Conservation (phyloP, 1,140 invertebrate genomes). For the Bombus confusus region DNA sequence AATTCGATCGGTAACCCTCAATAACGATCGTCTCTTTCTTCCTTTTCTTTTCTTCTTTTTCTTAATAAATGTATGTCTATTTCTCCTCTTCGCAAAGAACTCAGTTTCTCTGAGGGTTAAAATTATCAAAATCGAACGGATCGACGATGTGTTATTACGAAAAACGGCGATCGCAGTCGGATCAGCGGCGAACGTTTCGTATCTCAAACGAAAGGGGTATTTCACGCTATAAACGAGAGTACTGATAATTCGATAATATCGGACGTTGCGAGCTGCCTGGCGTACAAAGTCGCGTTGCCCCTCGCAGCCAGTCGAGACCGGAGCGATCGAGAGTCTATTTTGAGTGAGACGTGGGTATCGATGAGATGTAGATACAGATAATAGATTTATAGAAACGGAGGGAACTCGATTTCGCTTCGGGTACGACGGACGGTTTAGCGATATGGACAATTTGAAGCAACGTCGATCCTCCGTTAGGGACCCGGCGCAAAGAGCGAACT, state of each 20-base stretch:
- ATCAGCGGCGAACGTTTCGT: neutral
- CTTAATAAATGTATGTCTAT: neutral
- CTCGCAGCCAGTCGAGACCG: neutral
- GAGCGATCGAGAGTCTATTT: slow-evolving; percentile 22
- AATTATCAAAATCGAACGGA: neutral
- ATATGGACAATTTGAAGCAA: neutral
- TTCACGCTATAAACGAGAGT: slow-evolving; percentile 55
- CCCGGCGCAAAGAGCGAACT: neutral
- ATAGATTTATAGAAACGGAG: slow-evolving; percentile 34
- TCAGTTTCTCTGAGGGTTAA: too few species aligned
- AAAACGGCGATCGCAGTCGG: too few species aligned
- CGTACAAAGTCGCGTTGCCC: slow-evolving; percentile 42
- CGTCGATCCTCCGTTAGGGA: neutral
- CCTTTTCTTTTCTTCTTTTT: too few species aligned
- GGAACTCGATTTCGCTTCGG: neutral
- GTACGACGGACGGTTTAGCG: neutral
- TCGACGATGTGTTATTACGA: neutral
- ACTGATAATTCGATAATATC: slow-evolving; percentile 62
- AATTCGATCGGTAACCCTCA: neutral
- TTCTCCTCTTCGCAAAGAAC: neutral
- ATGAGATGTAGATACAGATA: slow-evolving; percentile 9
- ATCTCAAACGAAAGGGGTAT: slow-evolving; percentile 29
- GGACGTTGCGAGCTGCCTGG: slow-evolving; percentile 28
- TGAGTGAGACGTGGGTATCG: slow-evolving; percentile 3
- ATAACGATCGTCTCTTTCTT: neutral